These are phyloP conservation scores for Notospermus geniculatus DNA, from an alignment of 1,140 invertebrate genomes.

Conservation along the genomic window DNA sequence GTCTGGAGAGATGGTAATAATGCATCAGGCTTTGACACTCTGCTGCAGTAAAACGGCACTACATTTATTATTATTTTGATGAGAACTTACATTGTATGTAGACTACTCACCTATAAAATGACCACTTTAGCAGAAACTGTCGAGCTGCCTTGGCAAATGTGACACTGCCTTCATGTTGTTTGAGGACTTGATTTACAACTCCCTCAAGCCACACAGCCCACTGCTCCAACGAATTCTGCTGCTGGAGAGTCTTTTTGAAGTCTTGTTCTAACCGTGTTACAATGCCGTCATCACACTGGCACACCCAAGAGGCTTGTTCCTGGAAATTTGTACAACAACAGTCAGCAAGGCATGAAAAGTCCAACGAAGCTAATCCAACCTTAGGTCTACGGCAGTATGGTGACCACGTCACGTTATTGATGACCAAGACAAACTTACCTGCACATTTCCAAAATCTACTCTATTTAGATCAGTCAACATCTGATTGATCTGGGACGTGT, in stretches of 20 bases:
- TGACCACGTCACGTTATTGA: not conserved
- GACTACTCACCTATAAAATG: conserved; percentile 82
- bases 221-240: conserved; percentile 90
- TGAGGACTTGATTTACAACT: conserved; percentile 81
- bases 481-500: conserved; percentile 91
- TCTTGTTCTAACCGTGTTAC: conserved; percentile 86
- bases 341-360: not conserved
- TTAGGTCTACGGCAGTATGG: not conserved
- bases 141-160: conserved; percentile 78
- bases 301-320: conserved; percentile 93
- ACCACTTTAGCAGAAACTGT: conserved; percentile 97
- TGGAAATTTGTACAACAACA: conserved; percentile 27
- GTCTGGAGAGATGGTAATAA: no score
- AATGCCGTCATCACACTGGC: conserved; percentile 84
- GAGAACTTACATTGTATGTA: not conserved
- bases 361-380: no score
- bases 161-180: conserved; percentile 75
- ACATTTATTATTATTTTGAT: no score
- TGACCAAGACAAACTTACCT: conserved; percentile 58
- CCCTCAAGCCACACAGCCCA: conserved; percentile 97
- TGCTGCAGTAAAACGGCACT: no score
- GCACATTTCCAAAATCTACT: conserved; percentile 96
- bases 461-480: conserved; percentile 96
- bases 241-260: conserved; percentile 89
- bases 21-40: no score